Evolutionary conservation across 2,797 vertebrate species (phyloP), one percentile per base, ranked within the genome.

Genomic region (Hyperoplus immaculatus): DNA sequence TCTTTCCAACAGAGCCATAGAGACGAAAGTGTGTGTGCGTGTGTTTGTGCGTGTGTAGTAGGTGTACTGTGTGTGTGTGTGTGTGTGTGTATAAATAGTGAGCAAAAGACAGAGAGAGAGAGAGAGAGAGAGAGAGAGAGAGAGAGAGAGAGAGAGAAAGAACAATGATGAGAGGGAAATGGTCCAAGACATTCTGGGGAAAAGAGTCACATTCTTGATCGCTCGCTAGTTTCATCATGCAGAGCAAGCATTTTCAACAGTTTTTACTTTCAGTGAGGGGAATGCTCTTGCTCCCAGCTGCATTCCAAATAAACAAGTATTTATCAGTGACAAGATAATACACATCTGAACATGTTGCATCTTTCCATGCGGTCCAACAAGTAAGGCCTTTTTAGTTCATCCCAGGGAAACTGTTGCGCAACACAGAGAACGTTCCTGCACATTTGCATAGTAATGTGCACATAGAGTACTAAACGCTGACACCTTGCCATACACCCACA

Each of bases 281-380:
- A 83, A 84, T 56, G 82, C 64, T 73, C 79, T 87, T 46, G 57
- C 72, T 74, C 78, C 73, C 91, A 93, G 91, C 92, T 92, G 90
- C 72, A 57, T 70, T 85, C 82, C 77, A 92, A 91, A 92, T 92
- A 94, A 94, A 95, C 91, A 92, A 29, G 41, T 62, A 86, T 84
- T 84, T 88, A 85, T 89, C 90, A 77, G 77, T 70, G 85, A 88
- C 83, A 82, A 91, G 87, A 89, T 88, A 87, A 87, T 76, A 82
- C 83, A 85, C 73, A 91, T 89, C 83, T 72, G 82, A 79, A 87
- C 83, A 82, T 80, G 83, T 58, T 66, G 65, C 85, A 83, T 72
- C 71, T 79, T 78, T 77, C 68, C 71, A 45, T 56, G 46, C 61
- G 58, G 64, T 69, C 61, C 67, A 75, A 70, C 69, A 69, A 75